Conservation (phyloP, 1,140 invertebrate genomes). For the Psix sp. region DNA sequence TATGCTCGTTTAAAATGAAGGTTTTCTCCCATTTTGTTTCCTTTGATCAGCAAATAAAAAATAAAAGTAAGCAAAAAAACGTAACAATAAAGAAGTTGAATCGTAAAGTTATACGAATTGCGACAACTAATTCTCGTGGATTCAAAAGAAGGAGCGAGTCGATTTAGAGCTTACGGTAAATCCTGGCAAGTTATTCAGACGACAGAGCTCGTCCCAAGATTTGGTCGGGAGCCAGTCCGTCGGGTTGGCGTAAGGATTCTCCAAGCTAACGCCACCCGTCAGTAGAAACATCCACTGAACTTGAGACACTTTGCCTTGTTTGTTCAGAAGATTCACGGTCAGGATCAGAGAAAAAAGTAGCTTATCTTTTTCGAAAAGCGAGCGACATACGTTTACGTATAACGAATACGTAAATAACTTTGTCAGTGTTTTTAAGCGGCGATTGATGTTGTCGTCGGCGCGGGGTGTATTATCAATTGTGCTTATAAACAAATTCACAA, state of each 20-base stretch:
- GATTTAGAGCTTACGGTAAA: slow-evolving; percentile 74
- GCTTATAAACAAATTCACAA: slow-evolving; percentile 91
- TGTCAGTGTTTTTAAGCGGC: slow-evolving; percentile 85
- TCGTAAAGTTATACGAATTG: too few species aligned
- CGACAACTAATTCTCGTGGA: neutral
- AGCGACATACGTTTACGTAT: slow-evolving; percentile 94
- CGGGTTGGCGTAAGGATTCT: slow-evolving; percentile 86
- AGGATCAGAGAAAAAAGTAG: slow-evolving; percentile 93
- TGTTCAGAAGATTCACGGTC: slow-evolving; percentile 89
- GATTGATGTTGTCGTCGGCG: slow-evolving; percentile 88
- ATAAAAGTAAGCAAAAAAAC: too few species aligned
- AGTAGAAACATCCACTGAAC: slow-evolving; percentile 92
- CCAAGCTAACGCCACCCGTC: slow-evolving; percentile 89
- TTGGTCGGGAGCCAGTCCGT: slow-evolving; percentile 85
- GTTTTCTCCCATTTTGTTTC: too few species aligned
- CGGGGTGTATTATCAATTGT: slow-evolving; percentile 95
- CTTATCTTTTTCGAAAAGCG: slow-evolving; percentile 97
- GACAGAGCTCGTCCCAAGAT: slow-evolving; percentile 91
- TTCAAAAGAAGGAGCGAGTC: neutral
- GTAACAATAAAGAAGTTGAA: too few species aligned
- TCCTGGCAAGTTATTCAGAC: slow-evolving; percentile 79
- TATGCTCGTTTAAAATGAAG: too few species aligned
- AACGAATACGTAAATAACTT: slow-evolving; percentile 93
- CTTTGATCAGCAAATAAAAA: too few species aligned
- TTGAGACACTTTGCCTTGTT: slow-evolving; percentile 83